Percentiles rank a stretch among this genome's conserved stretches.
These are phyloP conservation scores for Pammene fasciana DNA, from an alignment of 2,888 invertebrate species.

Conservation along the genomic window DNA sequence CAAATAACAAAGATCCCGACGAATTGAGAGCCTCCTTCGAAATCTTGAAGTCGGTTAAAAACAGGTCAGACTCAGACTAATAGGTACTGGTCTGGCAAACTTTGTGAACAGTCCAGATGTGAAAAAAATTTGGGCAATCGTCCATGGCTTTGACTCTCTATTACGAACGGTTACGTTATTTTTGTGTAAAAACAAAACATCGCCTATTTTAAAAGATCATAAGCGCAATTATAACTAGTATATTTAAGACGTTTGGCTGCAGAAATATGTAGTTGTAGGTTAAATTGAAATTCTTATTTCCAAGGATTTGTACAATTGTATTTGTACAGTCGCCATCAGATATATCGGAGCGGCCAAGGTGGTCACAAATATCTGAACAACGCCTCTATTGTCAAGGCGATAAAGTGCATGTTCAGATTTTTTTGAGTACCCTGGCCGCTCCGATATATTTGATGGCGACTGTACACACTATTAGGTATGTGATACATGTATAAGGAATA, in stretches of 20 bases:
- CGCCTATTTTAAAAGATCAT: not conserved
- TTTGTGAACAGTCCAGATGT: constrained; percentile 15
- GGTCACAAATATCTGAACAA: too few species aligned
- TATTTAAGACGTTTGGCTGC: not conserved
- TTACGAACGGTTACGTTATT: constrained; percentile 26
- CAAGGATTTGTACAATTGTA: constrained; percentile 1
- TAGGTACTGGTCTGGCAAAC: not conserved
- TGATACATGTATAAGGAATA: too few species aligned
- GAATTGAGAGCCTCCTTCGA: too few species aligned
- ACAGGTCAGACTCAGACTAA: not conserved
- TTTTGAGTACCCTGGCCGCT: too few species aligned
- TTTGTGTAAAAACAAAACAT: constrained; percentile 2
- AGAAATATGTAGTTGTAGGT: not conserved
- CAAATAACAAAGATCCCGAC: too few species aligned
- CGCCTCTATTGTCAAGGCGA: too few species aligned
- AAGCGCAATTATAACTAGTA: not conserved
- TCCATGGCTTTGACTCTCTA: constrained; percentile 39
- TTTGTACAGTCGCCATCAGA: too few species aligned
- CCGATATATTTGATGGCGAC: too few species aligned
- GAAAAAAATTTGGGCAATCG: constrained; percentile 39
- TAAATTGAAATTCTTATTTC: not conserved
- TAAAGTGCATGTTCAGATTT: too few species aligned
- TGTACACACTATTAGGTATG: not conserved
- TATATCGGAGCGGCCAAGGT: too few species aligned
- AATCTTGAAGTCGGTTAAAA: too few species aligned